Evolutionary conservation across 2,113 vertebrate genomes (phyloP), one percentile per base, ranked within the genome.

Genomic region (Petrocephalus zakoni): DNA sequence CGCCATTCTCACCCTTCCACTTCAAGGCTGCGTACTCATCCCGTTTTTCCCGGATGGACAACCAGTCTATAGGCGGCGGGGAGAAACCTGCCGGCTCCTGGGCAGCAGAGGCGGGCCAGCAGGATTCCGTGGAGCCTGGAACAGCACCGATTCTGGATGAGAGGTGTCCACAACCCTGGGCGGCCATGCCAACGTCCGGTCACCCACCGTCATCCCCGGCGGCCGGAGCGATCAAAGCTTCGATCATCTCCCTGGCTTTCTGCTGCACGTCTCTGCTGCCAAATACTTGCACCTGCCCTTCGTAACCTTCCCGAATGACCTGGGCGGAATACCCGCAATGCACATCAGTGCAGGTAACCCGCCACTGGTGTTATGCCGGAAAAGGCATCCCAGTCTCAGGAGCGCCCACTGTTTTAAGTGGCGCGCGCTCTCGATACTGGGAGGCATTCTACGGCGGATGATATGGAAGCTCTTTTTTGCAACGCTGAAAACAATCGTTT

Each of bases 191-290:
- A 42, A 42, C 34, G 34, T 19, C 34, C 72, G 42, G 11, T 29
- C 22, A 46, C 22, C 78, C 15, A 88, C 88, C 88, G 37, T 72
- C 87, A 52, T 83, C 83, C 46, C 82, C 91, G 5, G 91, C 64
- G 52, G 34, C 58, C 9, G 21, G 86, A 53, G 87, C 87, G 89
- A 98, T 34, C 92, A 97, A 85, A 46, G 95, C 91, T 29, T 97
- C 95, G 89, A 98, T 98, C 93, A 97, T 92, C 88, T 94, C 92
- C 91, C 96, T 98, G 90, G 97, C 98, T 94, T 97, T 98, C 64
- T 93, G 93, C 90, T 97, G 97, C 56, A 93, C 96, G 55, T 92
- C 92, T 55, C 81, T 5, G 3, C 90, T 94, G 5, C 98, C 98
- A 92, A 96, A 97, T 91, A 99, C 95, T 90, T 96, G 94, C 84